Evolutionary conservation across 2,797 vertebrate genomes (phyloP), one percentile per base, ranked within the genome.

Genomic region (Sebastes jordani): DNA sequence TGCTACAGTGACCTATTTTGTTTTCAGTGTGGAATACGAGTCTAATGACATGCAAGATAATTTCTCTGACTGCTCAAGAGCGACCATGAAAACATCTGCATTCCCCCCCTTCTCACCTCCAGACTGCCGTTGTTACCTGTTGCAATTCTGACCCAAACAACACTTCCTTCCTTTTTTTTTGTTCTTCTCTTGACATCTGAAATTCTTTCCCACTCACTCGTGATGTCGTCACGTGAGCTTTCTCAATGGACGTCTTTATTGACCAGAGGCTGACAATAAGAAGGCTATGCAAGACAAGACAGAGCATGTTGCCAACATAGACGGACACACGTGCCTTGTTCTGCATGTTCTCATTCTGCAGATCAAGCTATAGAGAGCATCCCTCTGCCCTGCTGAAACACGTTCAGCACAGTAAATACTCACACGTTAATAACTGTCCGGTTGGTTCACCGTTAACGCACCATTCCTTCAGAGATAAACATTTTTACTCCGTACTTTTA

Each of bases 221-320:
- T 88, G 89, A 92, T 81, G 83, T 77, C 8, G 71, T 86, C 93
- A 94, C 75, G 80, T 92, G 93, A 94, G 75, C 80, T 11, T 38
- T 61, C 85, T 94, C 86, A 94, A 94, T 92, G 80, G 87, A 29
- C 11, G 46, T 85, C 90, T 94, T 87, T 91, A 91, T 90, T 23
- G 71, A 22, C 67, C 30, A 0, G 3, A 66, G 74, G 60, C 76
- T 67, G 84, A 93, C 87, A 92, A 89, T 81, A 82, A 71, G 71
- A 63, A 11, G 77, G 73, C 86, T 89, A 68, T 89, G 83, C 69
- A n/a, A 18, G 67, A 29, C 49, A 60, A 11, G 67, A 23, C 34
- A 36, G 54, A 64, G 72, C 60, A 73, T 58, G 74, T 22, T 74
- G 77, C 76, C 54, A 76, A 74, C 66, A 11, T 27, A 34, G 34